Evolutionary conservation across 1,140 invertebrate species (phyloP), one percentile per base, ranked within the genome.

Genomic region (Steinernema khuongi): DNA sequence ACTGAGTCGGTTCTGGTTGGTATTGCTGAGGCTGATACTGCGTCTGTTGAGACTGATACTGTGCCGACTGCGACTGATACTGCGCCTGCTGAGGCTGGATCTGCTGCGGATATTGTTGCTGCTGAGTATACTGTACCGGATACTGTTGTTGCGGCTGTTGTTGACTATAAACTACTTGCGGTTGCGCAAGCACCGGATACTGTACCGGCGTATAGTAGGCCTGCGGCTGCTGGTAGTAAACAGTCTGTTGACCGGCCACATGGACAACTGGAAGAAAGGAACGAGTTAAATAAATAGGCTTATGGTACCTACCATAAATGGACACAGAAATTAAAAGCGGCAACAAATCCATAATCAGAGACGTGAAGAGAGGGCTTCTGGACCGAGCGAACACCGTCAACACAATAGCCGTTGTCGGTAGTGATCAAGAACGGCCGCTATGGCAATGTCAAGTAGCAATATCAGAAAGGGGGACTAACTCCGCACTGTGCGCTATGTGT

Each of bases 81-180:
- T 75, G 76, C n/a, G 68, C 67, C 19, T 50, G 74, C 43, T n/a
- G 74, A 43, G 33, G 28, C 70, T 50, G 74, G 36, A 71, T 50
- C 22, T 77, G 77, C 19, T 74, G 72, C 29, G 50, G 70, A 36
- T 69, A 36, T 0, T 68, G 31, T n/a, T 68, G 71, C 66, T 70
- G 71, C 32, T 72, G 74, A 26, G 32, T 44, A 14, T 67, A 70
- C 17, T 71, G 67, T 66, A 67, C 70, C 0, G 66, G 50, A 26
- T 69, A 29, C 19, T 68, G 66, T 26, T 75, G 70, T 14, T 67
- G 19, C 18, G 26, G 69, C 32, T 72, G 74, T 33, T 31, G 72
- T 41, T 67, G 67, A 31, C 30, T 66, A n/a, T 73, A 50, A 22
- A 31, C 33, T 60, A 41, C 36, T n/a, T n/a, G n/a, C 36, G 36